Base-by-base conservation (phyloP, 1,140 invertebrate species). In the Aphis gossypii region DNA sequence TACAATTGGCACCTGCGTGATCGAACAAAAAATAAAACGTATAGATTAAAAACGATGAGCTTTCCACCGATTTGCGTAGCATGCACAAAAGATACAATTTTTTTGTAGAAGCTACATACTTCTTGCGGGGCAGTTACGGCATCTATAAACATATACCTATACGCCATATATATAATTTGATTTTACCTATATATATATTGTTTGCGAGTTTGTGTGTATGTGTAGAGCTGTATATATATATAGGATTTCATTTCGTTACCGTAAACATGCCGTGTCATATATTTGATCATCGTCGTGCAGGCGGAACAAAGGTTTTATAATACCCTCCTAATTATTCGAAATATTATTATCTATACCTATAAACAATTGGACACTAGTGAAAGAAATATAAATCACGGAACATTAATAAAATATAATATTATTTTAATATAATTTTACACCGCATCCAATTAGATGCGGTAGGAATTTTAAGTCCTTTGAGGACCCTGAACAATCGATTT, bases 1-100 rank as follows among this genome's bases (percentile, higher is more conserved):
- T 56, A 96, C 94, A 11, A 96, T 96, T 60, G 96, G 95, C 94
- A 96, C 96, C 0, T 93, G 48, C n/a, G 23, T 18, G 44, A 25
- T 6, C 35, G 56, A 44, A 90, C 5, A 41, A 6, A 90, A 90
- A 54, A 41, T 25, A 60, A 90, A 60, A 56, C 11, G 1, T 20
- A 25, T 21, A 41, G 9, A 44, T 86, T 46, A 89, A 38, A 54
- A 56, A 54, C 54, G 2, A 56, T 2, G 35, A 30, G n/a, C 35
- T 30, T 38, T 41, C 30, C 14, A 1, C n/a, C 21, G 3, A 41
- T 35, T 35, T 2, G 30, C 7, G n/a, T 56, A 11, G 35, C 51
- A 51, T 89, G 4, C 35, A 35, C 25, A 89, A 56, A 56, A 21
- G 51, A 89, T 56, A 89, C 88, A n/a, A 51, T n/a, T 76, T 76